Evolutionary conservation across 2,797 vertebrate species (phyloP), one percentile per base, ranked within the genome.

Genomic region (Peromyscus eremicus): DNA sequence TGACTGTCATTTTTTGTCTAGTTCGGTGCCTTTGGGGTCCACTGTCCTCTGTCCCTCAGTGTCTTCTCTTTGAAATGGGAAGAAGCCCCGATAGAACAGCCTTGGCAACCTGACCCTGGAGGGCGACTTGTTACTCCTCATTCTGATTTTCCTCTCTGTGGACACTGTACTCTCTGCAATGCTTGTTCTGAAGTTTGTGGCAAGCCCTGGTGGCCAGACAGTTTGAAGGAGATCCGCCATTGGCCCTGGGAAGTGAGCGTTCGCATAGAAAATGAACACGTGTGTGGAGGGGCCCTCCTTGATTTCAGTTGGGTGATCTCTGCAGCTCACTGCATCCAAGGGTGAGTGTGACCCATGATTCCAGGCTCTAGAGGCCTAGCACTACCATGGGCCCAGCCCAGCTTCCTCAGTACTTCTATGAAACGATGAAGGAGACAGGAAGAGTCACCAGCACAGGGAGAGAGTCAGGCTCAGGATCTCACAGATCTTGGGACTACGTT

Each of bases 201-300:
- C 40, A 49, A 75, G 46, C 97, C 96, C 66, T 96, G 96, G 95
- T 97, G 96, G 97, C 29, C 27, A 1, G 21, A 95, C 13, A 80
- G 89, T 1, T 8, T 11, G 75, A 7, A 80, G 0, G 0, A 12
- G 62, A 37, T 17, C 25, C 92, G 75, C 46, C 94, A 95, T 27
- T 98, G 97, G 98, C 98, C 98, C 81, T 98, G 98, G 98, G 96
- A 96, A 57, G 96, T 87, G 81, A 98, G 98, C 88, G 76, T 98
- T 32, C 88, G 37, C 21, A 13, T 77, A 37, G 68, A 96, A 17
- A 55, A 79, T 0, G 8, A 90, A 10, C 97, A 97, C 2, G 37
- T 98, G 29, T 98, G 98, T 46, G 97, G 97, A 96, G 98, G 98
- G 64, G 81, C 97, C 85, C 96, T 98, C 82, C 81, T 97, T 68